Percentiles rank a stretch among this genome's conserved stretches.
These are phyloP conservation scores for Hemithea aestivaria DNA, from an alignment of 2,888 invertebrate species.

Conservation along the genomic window DNA sequence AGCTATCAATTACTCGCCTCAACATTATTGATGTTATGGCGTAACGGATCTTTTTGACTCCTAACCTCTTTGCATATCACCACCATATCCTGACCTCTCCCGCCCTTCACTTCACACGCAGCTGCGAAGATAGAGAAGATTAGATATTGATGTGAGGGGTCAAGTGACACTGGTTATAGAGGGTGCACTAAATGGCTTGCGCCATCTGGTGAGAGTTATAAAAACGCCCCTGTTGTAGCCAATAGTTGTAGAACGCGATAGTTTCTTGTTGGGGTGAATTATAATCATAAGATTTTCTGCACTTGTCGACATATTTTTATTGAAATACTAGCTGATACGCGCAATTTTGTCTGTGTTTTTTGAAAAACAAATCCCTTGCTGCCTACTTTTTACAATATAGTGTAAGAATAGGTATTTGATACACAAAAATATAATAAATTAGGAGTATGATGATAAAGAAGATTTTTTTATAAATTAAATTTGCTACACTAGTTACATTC, in stretches of 20 bases:
- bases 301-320: constrained; percentile 1
- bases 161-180: constrained; percentile 36
- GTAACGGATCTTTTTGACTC: constrained; percentile 69
- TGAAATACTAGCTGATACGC: background rate
- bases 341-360: background rate
- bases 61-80: constrained; percentile 55
- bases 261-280: constrained; percentile 63
- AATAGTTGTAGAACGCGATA: constrained; percentile 62
- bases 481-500: too few species aligned
- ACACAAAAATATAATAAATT: too few species aligned
- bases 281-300: constrained; percentile 31
- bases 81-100: constrained; percentile 36
- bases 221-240: constrained; percentile 67
- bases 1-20: constrained; percentile 59
- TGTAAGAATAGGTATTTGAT: too few species aligned
- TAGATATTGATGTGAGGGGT: constrained; percentile 27
- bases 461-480: too few species aligned
- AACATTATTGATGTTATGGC: constrained; percentile 64
- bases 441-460: too few species aligned
- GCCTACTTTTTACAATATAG: too few species aligned
- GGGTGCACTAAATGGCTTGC: constrained; percentile 71
- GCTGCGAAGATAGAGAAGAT: constrained; percentile 4
- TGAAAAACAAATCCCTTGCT: background rate
- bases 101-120: constrained; percentile 7
- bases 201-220: constrained; percentile 71